A percentile compares a stretch with the other conserved stretches of the same genome.
Evolutionary conservation across 1,140 invertebrate genomes (phyloP).

Genomic region (Phocides pigmalion): DNA sequence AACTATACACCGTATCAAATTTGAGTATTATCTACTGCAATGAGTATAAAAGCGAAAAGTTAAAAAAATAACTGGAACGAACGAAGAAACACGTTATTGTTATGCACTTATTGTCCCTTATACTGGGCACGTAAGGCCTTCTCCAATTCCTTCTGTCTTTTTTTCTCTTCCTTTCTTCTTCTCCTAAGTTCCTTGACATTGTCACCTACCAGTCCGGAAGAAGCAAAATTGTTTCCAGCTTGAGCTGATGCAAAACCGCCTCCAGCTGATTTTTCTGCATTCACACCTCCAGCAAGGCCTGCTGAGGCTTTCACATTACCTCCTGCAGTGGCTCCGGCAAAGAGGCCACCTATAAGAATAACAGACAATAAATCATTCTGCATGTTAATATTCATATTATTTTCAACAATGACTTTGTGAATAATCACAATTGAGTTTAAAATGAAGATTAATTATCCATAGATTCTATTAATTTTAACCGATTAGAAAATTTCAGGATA

Average conservation of each 20-base stretch:
- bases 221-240: conserved; percentile 57
- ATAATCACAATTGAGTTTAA: too few species aligned
- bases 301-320: conserved; percentile 72
- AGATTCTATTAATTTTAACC: too few species aligned
- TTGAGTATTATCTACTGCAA: not conserved
- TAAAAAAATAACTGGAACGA: not conserved
- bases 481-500: too few species aligned
- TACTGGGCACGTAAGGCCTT: conserved; percentile 43
- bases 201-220: conserved; percentile 71
- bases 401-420: too few species aligned
- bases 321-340: conserved; percentile 77
- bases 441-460: too few species aligned
- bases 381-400: too few species aligned
- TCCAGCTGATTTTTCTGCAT: conserved; percentile 52
- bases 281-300: conserved; percentile 67
- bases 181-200: conserved; percentile 40
- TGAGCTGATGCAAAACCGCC: conserved; percentile 61
- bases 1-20: not conserved
- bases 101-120: conserved; percentile 40
- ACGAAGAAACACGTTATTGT: conserved; percentile 2
- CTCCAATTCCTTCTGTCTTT: conserved; percentile 51
- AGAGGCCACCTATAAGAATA: conserved; percentile 69
- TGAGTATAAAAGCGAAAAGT: conserved; percentile 20
- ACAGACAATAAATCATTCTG: too few species aligned
- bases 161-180: conserved; percentile 59